These are phyloP conservation scores for Xenopus tropicalis DNA, from an alignment of 2,113 vertebrate genomes.

Conservation along the genomic window UCB_Xtro_10.0 CM004444.2:88850501-88851000, in stretches of 20 bases:
- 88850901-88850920: too few species aligned
- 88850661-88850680: conserved; percentile 47
- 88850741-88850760: conserved; percentile 45
- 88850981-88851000: too few species aligned
- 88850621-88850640: conserved; percentile 40
- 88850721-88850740: conserved; percentile 44
- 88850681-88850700: conserved; percentile 44
- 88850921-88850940: too few species aligned
- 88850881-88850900: too few species aligned
- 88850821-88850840: background rate
- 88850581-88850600: conserved; percentile 17
- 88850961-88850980: too few species aligned
- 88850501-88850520: conserved; percentile 22
- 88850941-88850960: too few species aligned
- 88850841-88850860: too few species aligned
- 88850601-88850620: conserved; percentile 13
- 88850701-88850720: conserved; percentile 42
- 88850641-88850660: conserved; percentile 27
- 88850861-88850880: too few species aligned
- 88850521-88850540: conserved; percentile 8
- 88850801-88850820: conserved; percentile 20
- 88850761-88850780: conserved; percentile 59
- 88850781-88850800: conserved; percentile 49
- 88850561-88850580: conserved; percentile 15
- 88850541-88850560: conserved; percentile 19